Evolutionary conservation across 2,888 invertebrate genomes (phyloP).

Genomic region (Synergus umbraculus): DNA sequence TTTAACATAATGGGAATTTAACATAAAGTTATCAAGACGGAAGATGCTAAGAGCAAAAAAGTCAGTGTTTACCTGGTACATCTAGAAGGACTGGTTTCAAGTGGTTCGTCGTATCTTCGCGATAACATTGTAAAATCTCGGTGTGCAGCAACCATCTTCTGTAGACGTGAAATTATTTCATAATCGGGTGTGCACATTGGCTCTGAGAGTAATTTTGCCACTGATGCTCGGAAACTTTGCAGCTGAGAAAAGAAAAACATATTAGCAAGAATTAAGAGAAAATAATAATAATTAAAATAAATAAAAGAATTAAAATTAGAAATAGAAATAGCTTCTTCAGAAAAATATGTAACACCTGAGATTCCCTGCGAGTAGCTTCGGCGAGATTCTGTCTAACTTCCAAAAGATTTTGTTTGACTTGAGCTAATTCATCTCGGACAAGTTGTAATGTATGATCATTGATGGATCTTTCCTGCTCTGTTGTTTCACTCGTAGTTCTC

Average conservation of each 20-base stretch:
- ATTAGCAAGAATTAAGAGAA: neutral
- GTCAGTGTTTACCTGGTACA: slow-evolving; percentile 69
- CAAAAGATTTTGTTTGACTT: slow-evolving; percentile 85
- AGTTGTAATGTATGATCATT: slow-evolving; percentile 85
- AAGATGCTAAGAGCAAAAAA: neutral
- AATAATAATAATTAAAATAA: slow-evolving; percentile 46
- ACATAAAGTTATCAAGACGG: too few relatives aligned
- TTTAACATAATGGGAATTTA: too few relatives aligned
- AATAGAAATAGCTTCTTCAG: neutral
- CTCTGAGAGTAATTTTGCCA: slow-evolving; percentile 86
- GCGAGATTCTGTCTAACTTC: slow-evolving; percentile 76
- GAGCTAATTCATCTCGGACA: slow-evolving; percentile 86
- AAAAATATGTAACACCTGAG: slow-evolving; percentile 78
- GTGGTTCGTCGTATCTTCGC: slow-evolving; percentile 84
- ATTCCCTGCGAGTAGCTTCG: slow-evolving; percentile 84
- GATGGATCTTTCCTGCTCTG: slow-evolving; percentile 84
- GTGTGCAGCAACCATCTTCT: slow-evolving; percentile 91
- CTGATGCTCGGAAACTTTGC: slow-evolving; percentile 86
- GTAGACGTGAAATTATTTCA: slow-evolving; percentile 87
- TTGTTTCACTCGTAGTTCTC: slow-evolving; percentile 82
- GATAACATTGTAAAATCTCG: slow-evolving; percentile 92
- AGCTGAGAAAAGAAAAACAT: slow-evolving; percentile 74
- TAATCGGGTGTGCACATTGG: slow-evolving; percentile 86
- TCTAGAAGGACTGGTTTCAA: slow-evolving; percentile 78
- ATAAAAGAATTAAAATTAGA: slow-evolving; percentile 48